Percentiles rank a stretch among this genome's conserved stretches.
These are phyloP conservation scores for Pipra filicauda DNA, from an alignment of 2,113 vertebrate genomes.

Conservation along the genomic window DNA sequence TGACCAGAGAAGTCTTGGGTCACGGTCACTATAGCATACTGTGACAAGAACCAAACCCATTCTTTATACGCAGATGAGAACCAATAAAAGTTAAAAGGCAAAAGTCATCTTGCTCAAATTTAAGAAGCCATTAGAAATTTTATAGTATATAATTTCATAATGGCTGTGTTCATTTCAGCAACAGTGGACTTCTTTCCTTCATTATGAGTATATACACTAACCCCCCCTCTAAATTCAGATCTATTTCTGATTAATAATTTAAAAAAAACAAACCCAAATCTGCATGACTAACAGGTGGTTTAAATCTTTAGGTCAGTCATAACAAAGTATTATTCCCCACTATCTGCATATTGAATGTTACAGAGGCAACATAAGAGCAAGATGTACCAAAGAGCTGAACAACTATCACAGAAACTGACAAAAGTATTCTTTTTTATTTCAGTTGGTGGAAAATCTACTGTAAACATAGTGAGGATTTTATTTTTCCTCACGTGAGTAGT, in stretches of 20 bases:
- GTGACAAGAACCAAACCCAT: not conserved
- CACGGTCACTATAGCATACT: no score
- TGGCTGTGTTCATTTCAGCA: not conserved
- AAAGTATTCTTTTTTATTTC: not conserved
- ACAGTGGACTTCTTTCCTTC: not conserved
- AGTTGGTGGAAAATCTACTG: not conserved
- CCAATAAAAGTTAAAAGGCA: not conserved
- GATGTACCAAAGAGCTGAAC: not conserved
- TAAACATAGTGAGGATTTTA: not conserved
- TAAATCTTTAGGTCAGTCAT: not conserved
- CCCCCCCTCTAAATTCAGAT: not conserved
- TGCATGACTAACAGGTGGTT: not conserved
- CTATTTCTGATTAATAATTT: not conserved
- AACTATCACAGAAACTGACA: not conserved
- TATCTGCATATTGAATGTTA: not conserved
- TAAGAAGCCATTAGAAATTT: not conserved
- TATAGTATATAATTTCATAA: not conserved
- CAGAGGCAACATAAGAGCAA: not conserved
- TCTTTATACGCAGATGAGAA: not conserved
- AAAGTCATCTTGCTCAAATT: not conserved
- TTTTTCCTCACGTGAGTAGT: not conserved
- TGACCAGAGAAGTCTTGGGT: not conserved
- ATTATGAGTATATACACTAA: not conserved
- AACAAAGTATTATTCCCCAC: not conserved
- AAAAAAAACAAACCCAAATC: not conserved